Percentiles rank a stretch among this genome's conserved stretches.
These are phyloP conservation scores for Neoarius graeffei DNA, from an alignment of 2,113 vertebrate species.

Conservation along the genomic window DNA sequence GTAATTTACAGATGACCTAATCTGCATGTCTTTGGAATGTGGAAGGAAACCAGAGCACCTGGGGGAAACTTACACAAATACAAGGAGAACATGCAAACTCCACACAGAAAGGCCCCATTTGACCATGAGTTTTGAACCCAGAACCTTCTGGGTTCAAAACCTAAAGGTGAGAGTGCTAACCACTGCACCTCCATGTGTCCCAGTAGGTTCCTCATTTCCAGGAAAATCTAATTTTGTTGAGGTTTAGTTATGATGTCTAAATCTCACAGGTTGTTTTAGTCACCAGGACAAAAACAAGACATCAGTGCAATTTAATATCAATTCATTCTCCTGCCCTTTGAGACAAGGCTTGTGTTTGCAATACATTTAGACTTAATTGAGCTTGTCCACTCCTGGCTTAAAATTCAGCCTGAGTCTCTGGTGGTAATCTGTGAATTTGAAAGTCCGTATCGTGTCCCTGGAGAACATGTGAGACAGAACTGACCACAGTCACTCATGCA, in stretches of 20 bases:
- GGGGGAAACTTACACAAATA: no score
- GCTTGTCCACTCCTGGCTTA: constrained; percentile 16
- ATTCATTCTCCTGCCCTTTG: constrained; percentile 28
- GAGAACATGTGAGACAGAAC: constrained; percentile 44
- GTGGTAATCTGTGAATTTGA: constrained; percentile 54
- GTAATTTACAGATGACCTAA: no score
- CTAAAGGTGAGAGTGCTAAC: no score
- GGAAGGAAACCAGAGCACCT: no score
- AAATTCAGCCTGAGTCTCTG: constrained; percentile 44
- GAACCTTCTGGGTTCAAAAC: no score
- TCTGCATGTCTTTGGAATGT: no score
- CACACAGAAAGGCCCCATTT: no score
- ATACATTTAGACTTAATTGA: constrained; percentile 47
- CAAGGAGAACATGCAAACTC: no score
- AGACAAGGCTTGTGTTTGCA: constrained; percentile 59
- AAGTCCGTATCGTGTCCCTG: constrained; percentile 46
- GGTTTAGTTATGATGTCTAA: constrained; percentile 1
- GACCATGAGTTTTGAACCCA: no score
- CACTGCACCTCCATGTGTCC: no score
- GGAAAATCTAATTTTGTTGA: constrained; percentile 3
- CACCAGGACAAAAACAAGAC: constrained; percentile 30
- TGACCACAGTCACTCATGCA: constrained; percentile 21
- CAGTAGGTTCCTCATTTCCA: neutral
- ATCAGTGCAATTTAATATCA: constrained; percentile 59
- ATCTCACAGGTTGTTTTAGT: constrained; percentile 5